Percentiles rank a stretch among this genome's conserved stretches.
Conservation (phyloP, 2,113 vertebrate genomes). For the Pachyramphus minor region DNA sequence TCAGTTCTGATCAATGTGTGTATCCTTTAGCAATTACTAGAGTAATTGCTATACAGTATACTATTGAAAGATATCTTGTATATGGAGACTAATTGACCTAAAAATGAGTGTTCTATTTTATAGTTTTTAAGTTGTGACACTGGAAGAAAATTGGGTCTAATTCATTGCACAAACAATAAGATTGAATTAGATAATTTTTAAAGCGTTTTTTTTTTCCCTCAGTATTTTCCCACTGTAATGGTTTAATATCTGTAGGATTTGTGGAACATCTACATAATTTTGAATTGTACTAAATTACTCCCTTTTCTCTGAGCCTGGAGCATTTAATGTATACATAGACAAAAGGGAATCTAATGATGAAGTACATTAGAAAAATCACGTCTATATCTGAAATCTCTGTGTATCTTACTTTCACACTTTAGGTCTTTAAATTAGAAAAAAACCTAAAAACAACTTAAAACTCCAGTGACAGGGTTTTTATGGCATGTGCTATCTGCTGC, state of each 20-base stretch:
- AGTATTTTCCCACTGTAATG: background rate
- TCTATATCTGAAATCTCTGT: background rate
- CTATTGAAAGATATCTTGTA: background rate
- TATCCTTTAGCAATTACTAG: background rate
- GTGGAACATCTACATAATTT: background rate
- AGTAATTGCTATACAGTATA: background rate
- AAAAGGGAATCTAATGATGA: background rate
- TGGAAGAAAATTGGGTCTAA: background rate
- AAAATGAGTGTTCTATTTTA: background rate
- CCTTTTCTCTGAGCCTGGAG: background rate
- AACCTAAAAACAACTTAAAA: background rate
- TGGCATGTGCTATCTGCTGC: background rate
- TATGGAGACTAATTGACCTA: background rate
- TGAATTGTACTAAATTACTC: background rate
- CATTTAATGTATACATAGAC: background rate
- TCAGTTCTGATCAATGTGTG: background rate
- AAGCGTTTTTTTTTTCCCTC: fast-evolving
- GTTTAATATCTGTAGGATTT: background rate
- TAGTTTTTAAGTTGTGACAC: background rate
- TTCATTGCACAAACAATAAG: background rate
- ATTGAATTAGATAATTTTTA: background rate
- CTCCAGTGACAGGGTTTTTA: background rate
- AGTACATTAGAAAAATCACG: background rate
- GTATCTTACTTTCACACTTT: background rate
- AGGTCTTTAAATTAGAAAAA: background rate